Conservation (phyloP, 1,140 invertebrate genomes). For the Listronotus oregonensis region DNA sequence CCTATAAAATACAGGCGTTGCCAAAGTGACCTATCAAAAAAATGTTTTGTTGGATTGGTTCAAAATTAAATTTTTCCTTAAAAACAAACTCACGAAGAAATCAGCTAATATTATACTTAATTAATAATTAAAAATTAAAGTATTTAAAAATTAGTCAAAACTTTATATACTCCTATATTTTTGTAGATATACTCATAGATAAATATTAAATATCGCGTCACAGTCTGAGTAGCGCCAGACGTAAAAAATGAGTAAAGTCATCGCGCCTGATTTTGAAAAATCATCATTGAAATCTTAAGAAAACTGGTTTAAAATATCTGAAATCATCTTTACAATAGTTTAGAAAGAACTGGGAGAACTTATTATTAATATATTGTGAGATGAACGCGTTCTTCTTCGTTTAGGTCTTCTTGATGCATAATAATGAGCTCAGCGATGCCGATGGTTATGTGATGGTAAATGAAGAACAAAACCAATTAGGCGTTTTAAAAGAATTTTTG, state of each 20-base stretch:
- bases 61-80: too few relatives aligned
- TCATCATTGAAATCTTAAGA: slow-evolving; percentile 37
- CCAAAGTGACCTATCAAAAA: too few relatives aligned
- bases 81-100: too few relatives aligned
- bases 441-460: too few relatives aligned
- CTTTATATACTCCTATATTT: too few relatives aligned
- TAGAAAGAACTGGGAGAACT: slow-evolving; percentile 27
- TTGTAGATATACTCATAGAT: slow-evolving; percentile 10
- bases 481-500: too few relatives aligned
- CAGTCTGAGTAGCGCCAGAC: slow-evolving; percentile 32
- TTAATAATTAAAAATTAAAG: too few relatives aligned
- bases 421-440: neutral
- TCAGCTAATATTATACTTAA: too few relatives aligned
- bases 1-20: too few relatives aligned
- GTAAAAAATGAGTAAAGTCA: slow-evolving; percentile 40
- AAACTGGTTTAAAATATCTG: slow-evolving; percentile 38
- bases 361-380: slow-evolving; percentile 32
- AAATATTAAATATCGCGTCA: slow-evolving; percentile 10
- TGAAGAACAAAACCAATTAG: too few relatives aligned
- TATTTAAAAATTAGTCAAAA: too few relatives aligned
- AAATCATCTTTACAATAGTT: slow-evolving; percentile 37
- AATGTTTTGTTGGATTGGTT: too few relatives aligned
- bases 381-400: neutral
- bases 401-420: neutral
- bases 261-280: slow-evolving; percentile 38